These are phyloP conservation scores for Acronicta alni DNA, from an alignment of 2,888 invertebrate genomes.

Conservation along the genomic window DNA sequence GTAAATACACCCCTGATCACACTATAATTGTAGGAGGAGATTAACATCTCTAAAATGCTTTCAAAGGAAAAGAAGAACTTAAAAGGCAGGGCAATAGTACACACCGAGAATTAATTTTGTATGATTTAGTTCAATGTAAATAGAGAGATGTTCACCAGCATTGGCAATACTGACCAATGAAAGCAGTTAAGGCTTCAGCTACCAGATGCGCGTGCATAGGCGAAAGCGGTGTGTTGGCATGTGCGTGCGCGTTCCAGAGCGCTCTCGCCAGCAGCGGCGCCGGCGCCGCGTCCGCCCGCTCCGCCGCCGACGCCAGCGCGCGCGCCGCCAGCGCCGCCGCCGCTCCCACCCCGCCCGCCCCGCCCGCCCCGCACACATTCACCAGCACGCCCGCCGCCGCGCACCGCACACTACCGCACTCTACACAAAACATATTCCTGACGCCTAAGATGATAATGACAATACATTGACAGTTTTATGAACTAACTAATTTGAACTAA, in stretches of 20 bases:
- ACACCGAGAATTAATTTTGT: too few relatives aligned
- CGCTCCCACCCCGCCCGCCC: conserved; percentile 78
- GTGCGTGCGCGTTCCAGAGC: conserved; percentile 74
- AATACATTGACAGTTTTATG: too few relatives aligned
- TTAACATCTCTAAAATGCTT: too few relatives aligned
- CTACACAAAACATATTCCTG: background rate
- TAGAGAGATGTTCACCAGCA: too few relatives aligned
- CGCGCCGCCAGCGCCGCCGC: conserved; percentile 59
- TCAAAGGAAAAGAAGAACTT: too few relatives aligned
- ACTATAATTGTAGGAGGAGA: too few relatives aligned
- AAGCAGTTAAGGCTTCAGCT: conserved; percentile 87
- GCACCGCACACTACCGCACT: conserved; percentile 88
- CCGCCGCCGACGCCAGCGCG: conserved; percentile 61
- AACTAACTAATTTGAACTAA: too few relatives aligned
- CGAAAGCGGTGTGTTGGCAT: conserved; percentile 67
- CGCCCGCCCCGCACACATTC: conserved; percentile 90
- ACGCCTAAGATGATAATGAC: too few relatives aligned
- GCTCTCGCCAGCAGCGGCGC: conserved; percentile 71
- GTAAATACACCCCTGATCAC: too few relatives aligned
- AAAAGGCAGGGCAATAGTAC: too few relatives aligned
- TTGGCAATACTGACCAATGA: conserved; percentile 91
- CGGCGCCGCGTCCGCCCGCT: conserved; percentile 63
- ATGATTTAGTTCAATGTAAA: too few relatives aligned
- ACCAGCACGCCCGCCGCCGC: conserved; percentile 95
- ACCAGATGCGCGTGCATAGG: conserved; percentile 67